A percentile compares a stretch with the other conserved stretches of the same genome.
phyloP scores from a whole-genome alignment of 2,113 vertebrate genomes.

The Loxodonta africana region DNA sequence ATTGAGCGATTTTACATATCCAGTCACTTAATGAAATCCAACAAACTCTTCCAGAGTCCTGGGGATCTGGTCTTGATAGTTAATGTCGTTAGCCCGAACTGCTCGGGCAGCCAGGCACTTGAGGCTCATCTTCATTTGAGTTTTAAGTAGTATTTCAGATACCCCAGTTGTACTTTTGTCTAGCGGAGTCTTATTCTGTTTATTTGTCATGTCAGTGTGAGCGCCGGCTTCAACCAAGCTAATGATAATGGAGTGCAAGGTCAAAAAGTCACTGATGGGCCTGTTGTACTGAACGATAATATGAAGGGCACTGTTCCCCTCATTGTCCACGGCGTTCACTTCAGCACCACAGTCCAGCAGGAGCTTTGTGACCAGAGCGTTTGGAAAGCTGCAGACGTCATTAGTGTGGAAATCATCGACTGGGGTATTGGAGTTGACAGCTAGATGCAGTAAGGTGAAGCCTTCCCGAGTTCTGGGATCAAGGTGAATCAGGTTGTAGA shows the following conservation, averaged over 20 bases:
- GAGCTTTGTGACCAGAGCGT: constrained; percentile 95
- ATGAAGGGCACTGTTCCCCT: constrained; percentile 97
- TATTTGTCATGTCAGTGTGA: constrained; percentile 98
- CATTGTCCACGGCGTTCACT: constrained; percentile 95
- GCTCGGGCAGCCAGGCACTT: constrained; percentile 99
- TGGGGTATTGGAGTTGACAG: constrained; percentile 96
- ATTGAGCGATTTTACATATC: constrained; percentile 70
- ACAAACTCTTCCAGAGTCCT: constrained; percentile 98
- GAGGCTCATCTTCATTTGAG: constrained; percentile 99
- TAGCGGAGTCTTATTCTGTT: constrained; percentile 98
- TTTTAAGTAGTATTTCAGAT: constrained; percentile 98
- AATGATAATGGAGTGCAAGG: constrained; percentile 98
- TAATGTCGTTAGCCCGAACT: constrained; percentile 95
- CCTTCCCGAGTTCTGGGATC: constrained; percentile 96
- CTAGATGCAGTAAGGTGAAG: constrained; percentile 94
- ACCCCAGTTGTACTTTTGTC: constrained; percentile 99
- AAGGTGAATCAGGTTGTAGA: constrained; percentile 96
- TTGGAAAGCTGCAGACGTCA: constrained; percentile 98
- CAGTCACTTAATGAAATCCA: constrained; percentile 93
- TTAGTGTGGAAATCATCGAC: constrained; percentile 99
- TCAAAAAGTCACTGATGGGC: constrained; percentile 99
- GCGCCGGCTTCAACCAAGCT: constrained; percentile 98
- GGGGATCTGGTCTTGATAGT: constrained; percentile 98
- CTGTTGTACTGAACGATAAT: constrained; percentile 99
- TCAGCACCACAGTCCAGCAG: constrained; percentile 96